Percentiles rank a stretch among this genome's conserved stretches.
Conservation (phyloP, 2,113 vertebrate genomes). For the Coturnix japonica region DNA sequence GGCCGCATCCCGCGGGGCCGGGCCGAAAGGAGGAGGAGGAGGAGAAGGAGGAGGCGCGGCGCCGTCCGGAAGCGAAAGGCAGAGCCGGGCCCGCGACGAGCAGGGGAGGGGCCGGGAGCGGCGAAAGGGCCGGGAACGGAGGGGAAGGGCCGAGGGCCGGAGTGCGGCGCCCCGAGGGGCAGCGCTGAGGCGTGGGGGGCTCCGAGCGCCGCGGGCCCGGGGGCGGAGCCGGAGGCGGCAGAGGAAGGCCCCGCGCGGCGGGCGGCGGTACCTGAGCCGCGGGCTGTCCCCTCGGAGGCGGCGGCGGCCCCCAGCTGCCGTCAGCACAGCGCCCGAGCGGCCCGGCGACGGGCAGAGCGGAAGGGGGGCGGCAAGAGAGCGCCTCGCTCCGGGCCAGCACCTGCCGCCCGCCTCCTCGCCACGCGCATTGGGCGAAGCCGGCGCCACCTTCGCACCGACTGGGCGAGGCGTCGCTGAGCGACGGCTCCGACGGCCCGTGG, state of each 20-base stretch:
- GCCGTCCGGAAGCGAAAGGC: background rate
- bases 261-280: background rate
- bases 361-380: background rate
- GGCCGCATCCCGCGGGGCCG: too few species aligned
- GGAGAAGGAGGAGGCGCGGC: too few species aligned
- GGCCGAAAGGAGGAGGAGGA: background rate
- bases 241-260: too few species aligned
- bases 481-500: conserved; percentile 3
- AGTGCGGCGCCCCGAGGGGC: background rate
- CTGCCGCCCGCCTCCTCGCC: conserved; percentile 41
- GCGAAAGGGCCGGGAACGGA: too few species aligned
- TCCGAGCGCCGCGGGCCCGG: background rate
- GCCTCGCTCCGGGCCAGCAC: background rate
- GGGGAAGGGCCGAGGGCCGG: background rate
- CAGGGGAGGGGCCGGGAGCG: background rate
- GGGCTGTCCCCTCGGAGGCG: background rate
- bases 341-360: background rate
- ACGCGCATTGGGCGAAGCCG: conserved; percentile 31
- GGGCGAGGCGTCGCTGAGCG: conserved; percentile 14
- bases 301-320: background rate
- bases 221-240: background rate
- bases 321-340: background rate
- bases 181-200: background rate
- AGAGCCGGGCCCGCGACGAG: background rate
- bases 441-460: conserved; percentile 46